Conservation (phyloP, 2,888 invertebrate genomes). For the Himalopsyche tibetana region DNA sequence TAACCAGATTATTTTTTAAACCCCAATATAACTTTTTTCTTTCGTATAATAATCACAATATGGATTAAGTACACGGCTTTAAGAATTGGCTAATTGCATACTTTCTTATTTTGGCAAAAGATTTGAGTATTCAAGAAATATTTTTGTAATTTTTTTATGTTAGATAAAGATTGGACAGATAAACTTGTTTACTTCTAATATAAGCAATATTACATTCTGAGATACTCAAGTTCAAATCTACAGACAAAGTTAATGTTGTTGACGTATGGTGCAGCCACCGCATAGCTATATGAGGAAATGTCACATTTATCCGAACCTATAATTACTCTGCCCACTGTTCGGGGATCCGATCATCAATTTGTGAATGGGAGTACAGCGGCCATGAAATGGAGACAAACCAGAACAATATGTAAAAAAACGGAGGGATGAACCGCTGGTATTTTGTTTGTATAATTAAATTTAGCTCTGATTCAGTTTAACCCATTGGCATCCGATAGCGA, state of each 20-base stretch:
- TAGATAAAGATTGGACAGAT: too few relatives aligned
- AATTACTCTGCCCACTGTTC: slow-evolving; percentile 73
- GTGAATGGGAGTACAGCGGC: slow-evolving; percentile 17
- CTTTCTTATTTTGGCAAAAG: too few relatives aligned
- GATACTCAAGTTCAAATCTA: slow-evolving; percentile 6
- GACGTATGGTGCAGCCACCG: slow-evolving; percentile 50
- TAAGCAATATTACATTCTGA: background rate
- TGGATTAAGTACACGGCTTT: too few relatives aligned
- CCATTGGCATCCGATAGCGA: too few relatives aligned
- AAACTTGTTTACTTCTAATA: too few relatives aligned
- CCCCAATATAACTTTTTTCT: too few relatives aligned
- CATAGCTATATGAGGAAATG: slow-evolving; percentile 49
- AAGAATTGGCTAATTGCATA: too few relatives aligned
- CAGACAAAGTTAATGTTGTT: background rate
- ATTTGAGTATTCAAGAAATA: too few relatives aligned
- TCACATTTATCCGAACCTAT: slow-evolving; percentile 71
- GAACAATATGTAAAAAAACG: slow-evolving; percentile 33
- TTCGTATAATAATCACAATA: too few relatives aligned
- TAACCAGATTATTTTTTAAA: too few relatives aligned
- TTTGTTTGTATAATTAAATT: background rate
- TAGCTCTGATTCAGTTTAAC: too few relatives aligned
- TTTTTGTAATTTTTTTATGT: too few relatives aligned
- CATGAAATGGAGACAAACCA: slow-evolving; percentile 54
- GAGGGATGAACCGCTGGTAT: background rate
- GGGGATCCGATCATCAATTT: slow-evolving; percentile 28